Conservation (phyloP, 2,113 vertebrate species). For the Xyrauchen texanus region DNA sequence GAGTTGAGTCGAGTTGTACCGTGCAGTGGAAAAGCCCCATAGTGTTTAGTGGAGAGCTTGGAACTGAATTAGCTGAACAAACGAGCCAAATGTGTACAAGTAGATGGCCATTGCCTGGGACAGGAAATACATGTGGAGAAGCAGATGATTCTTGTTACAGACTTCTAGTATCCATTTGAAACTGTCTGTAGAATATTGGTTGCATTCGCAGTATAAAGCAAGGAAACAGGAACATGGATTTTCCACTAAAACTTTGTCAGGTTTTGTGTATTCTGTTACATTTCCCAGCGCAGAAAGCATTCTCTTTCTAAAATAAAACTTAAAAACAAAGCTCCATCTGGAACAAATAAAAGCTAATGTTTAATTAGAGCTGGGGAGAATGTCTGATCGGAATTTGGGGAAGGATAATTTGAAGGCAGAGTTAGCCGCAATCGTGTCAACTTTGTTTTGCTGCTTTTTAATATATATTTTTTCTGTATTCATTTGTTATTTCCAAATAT, state of each 20-base stretch:
- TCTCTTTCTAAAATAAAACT: constrained; percentile 69
- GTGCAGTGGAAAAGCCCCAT: no score
- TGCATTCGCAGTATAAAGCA: neutral
- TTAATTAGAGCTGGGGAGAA: constrained; percentile 83
- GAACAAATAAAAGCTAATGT: constrained; percentile 79
- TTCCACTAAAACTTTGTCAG: constrained; percentile 37
- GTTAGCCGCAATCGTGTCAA: constrained; percentile 67
- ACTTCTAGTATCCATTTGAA: no score
- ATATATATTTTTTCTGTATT: constrained; percentile 50
- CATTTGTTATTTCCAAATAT: constrained; percentile 54
- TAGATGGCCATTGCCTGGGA: neutral
- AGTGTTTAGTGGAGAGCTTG: neutral
- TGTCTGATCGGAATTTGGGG: constrained; percentile 75
- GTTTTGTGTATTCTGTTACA: constrained; percentile 34
- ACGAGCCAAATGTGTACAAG: neutral
- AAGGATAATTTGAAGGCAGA: constrained; percentile 81
- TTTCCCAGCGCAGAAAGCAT: constrained; percentile 63
- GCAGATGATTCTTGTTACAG: neutral
- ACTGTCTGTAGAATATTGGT: no score
- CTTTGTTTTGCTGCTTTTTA: constrained; percentile 67
- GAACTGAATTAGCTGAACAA: neutral
- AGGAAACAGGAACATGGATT: constrained; percentile 2
- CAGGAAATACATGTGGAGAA: neutral
- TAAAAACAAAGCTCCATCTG: constrained; percentile 72
- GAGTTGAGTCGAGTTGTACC: no score